Evolutionary conservation across 2,888 invertebrate genomes (phyloP), one percentile per base, ranked within the genome.

Genomic region (Craniophora ligustri): DNA sequence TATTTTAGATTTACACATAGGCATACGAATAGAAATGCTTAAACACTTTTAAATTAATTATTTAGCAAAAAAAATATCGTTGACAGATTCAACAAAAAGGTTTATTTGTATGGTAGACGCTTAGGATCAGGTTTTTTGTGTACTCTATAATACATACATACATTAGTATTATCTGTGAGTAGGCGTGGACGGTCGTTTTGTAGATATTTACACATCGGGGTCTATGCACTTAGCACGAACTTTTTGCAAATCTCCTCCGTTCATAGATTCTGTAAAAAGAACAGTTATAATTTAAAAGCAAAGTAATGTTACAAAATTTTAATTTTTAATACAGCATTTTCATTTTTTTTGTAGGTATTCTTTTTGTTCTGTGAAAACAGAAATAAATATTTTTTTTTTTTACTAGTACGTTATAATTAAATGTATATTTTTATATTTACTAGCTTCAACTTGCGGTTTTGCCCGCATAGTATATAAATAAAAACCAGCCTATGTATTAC

Each of bases 221-320:
- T 64, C 60, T 49, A 35, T 60, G 66, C 42, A 46, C 64, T 66
- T 18, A 30, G 8, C 28, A 23, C 18, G 3, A n/a, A 32, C 39
- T 51, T 44, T 41, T 50, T 57, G 26, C 26, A 26, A 26, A 26
- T 26, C 26, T n/a, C n/a, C 23, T 26, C 10, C 23, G 26, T 3
- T 26, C n/a, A 26, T 3, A 26, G n/a, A n/a, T n/a, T 26, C n/a
- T 26, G 10, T 21, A 21, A 2, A 8, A 26, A 26, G n/a, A n/a
- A 26, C 26, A 26, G 26, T 26, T 26, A 26, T 1, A n/a, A 5
- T n/a, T 8, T n/a, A 26, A 26, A 26, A 3, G 10, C 3, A n/a
- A 23, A 23, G 23, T n/a, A 23, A n/a, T 10, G 10, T 23, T n/a
- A 23, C 23, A n/a, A 5, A 26, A n/a, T 26, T 1, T 26, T n/a